phyloP scores from a whole-genome alignment of 23 tunicate species.

The Corella eumyota region DNA sequence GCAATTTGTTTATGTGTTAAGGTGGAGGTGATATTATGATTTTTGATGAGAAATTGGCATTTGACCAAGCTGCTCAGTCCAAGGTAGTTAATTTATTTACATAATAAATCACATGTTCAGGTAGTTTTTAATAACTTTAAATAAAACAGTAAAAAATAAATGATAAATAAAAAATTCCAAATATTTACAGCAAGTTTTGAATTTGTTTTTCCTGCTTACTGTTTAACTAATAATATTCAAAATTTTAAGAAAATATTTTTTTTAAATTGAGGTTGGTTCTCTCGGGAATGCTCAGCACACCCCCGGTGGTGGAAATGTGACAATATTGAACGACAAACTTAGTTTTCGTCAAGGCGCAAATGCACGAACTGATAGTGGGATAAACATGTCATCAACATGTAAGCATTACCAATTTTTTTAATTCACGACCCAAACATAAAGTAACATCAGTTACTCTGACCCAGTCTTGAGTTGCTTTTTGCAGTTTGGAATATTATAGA shows the following conservation, averaged over 20 bases:
- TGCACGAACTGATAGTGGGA: slow-evolving; percentile 26
- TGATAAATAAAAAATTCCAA: not conserved
- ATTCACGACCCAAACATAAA: too few species aligned
- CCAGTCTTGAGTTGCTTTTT: too few species aligned
- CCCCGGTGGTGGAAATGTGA: slow-evolving; percentile 72
- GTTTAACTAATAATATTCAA: too few species aligned
- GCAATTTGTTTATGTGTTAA: too few species aligned
- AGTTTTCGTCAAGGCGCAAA: slow-evolving; percentile 17
- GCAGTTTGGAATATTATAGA: too few species aligned
- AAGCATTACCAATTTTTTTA: too few species aligned
- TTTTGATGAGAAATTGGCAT: slow-evolving; percentile 32
- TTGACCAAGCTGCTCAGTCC: slow-evolving; percentile 32
- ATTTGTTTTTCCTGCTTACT: not conserved
- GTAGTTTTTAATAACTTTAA: slow-evolving; percentile 1
- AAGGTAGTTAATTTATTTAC: slow-evolving; percentile 16
- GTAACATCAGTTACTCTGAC: too few species aligned
- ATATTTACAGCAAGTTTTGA: not conserved
- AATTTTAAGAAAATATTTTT: too few species aligned
- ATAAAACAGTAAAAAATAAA: not conserved
- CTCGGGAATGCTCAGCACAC: slow-evolving; percentile 50
- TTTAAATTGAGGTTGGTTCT: slow-evolving; percentile 25
- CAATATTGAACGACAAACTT: slow-evolving; percentile 32
- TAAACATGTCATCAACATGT: slow-evolving; percentile 3
- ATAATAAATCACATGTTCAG: not conserved
- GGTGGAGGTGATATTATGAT: slow-evolving; percentile 66